phyloP scores from a whole-genome alignment of 1,140 invertebrate species.

The Lasaia peninsularis region DNA sequence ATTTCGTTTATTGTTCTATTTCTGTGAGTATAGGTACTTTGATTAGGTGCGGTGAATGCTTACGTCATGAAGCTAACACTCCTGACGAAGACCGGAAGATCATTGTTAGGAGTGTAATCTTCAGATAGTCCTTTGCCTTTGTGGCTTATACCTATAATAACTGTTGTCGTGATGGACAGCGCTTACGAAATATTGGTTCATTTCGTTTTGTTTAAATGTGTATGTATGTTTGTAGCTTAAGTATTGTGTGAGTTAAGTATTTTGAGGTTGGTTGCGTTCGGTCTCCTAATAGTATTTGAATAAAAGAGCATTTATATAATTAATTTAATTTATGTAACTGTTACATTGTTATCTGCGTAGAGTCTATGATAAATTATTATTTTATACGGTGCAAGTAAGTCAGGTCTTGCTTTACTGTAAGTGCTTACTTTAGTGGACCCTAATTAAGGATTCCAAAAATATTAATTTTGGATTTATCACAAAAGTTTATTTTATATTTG shows the following conservation, averaged over 20 bases:
- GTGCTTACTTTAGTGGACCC: background rate
- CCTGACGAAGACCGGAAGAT: too few relatives aligned
- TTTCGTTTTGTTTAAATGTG: too few relatives aligned
- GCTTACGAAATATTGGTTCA: too few relatives aligned
- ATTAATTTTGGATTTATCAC: background rate
- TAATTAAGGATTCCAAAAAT: constrained; percentile 2
- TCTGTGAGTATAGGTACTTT: too few relatives aligned
- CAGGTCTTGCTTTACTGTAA: constrained; percentile 7
- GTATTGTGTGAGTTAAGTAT: constrained; percentile 25
- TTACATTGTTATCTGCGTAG: constrained; percentile 34
- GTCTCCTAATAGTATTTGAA: constrained; percentile 14
- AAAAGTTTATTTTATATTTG: background rate
- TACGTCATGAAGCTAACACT: too few relatives aligned
- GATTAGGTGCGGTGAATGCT: too few relatives aligned
- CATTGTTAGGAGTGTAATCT: too few relatives aligned
- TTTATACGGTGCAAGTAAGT: constrained; percentile 23
- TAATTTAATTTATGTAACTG: constrained; percentile 40
- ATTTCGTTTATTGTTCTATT: too few relatives aligned
- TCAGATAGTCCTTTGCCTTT: too few relatives aligned
- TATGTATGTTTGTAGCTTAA: constrained; percentile 11
- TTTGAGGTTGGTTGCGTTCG: background rate
- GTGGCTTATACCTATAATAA: too few relatives aligned
- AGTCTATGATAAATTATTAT: constrained; percentile 34
- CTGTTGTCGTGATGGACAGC: too few relatives aligned
- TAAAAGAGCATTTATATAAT: constrained; percentile 40